These are phyloP conservation scores for Cydia splendana DNA, from an alignment of 1,140 invertebrate genomes.

Conservation along the genomic window DNA sequence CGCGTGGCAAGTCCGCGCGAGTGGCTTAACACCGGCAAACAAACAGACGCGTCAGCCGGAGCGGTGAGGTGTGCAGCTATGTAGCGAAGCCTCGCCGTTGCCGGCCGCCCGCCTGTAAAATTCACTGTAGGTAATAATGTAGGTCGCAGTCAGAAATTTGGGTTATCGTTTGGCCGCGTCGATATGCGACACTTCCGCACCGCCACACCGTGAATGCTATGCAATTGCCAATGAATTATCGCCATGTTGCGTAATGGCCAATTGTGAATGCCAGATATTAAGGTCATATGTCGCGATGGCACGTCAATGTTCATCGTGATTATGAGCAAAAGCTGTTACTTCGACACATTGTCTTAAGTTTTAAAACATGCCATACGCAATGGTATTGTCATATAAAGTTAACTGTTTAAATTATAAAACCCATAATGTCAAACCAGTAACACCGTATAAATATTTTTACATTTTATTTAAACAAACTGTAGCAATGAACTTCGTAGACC, in stretches of 20 bases:
- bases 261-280: constrained; percentile 52
- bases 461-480: constrained; percentile 65
- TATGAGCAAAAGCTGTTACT: background rate
- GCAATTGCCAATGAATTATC: constrained; percentile 61
- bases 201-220: constrained; percentile 63
- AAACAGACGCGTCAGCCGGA: constrained; percentile 36
- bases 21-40: constrained; percentile 41
- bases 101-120: constrained; percentile 56
- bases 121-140: constrained; percentile 60
- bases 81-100: constrained; percentile 45
- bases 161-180: constrained; percentile 75
- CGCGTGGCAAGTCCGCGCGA: constrained; percentile 23
- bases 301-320: constrained; percentile 32
- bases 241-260: constrained; percentile 61
- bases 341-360: background rate
- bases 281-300: constrained; percentile 51
- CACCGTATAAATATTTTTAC: constrained; percentile 45
- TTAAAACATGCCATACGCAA: background rate
- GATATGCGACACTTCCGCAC: constrained; percentile 73
- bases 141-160: constrained; percentile 73
- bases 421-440: constrained; percentile 31
- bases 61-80: constrained; percentile 40
- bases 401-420: constrained; percentile 32
- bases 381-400: too few species aligned
- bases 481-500: constrained; percentile 66